These are phyloP conservation scores for Venusia cambrica DNA, from an alignment of 2,888 invertebrate species.

Conservation along the genomic window DNA sequence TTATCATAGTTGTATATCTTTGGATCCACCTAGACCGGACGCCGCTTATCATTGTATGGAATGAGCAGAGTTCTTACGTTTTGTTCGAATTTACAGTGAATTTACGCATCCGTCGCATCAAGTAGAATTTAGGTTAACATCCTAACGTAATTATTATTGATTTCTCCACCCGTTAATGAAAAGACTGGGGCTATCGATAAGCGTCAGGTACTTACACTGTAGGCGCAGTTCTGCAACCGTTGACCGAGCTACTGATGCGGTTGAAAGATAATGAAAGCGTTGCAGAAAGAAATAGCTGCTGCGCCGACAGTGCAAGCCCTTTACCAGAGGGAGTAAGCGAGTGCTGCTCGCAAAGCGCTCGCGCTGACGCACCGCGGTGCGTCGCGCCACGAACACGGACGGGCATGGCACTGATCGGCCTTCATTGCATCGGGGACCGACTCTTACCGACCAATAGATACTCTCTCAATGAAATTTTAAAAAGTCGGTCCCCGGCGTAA, in stretches of 20 bases:
- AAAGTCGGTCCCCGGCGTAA: constrained; percentile 57
- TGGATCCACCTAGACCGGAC: constrained; percentile 58
- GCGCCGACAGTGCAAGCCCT: constrained; percentile 63
- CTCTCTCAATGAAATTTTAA: neutral
- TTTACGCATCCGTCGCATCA: constrained; percentile 76
- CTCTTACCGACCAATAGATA: constrained; percentile 16
- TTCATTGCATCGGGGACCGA: constrained; percentile 59
- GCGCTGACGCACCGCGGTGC: constrained; percentile 53
- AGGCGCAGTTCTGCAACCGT: constrained; percentile 39
- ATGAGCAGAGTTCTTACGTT: constrained; percentile 24
- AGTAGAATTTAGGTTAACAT: constrained; percentile 29
- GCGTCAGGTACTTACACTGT: constrained; percentile 58
- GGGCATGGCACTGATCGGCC: constrained; percentile 54
- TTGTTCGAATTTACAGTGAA: constrained; percentile 28
- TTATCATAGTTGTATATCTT: constrained; percentile 13
- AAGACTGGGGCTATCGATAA: constrained; percentile 38
- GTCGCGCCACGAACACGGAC: constrained; percentile 60
- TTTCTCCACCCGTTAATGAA: constrained; percentile 37
- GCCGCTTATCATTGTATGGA: constrained; percentile 55
- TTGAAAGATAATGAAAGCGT: constrained; percentile 17
- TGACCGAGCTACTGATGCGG: constrained; percentile 17
- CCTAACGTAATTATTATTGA: constrained; percentile 24
- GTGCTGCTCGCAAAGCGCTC: constrained; percentile 75
- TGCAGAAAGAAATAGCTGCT: constrained; percentile 27
- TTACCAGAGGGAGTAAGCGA: constrained; percentile 69